phyloP scores from a whole-genome alignment of 2,797 vertebrate species.

The Sebastolobus alascanus region DNA sequence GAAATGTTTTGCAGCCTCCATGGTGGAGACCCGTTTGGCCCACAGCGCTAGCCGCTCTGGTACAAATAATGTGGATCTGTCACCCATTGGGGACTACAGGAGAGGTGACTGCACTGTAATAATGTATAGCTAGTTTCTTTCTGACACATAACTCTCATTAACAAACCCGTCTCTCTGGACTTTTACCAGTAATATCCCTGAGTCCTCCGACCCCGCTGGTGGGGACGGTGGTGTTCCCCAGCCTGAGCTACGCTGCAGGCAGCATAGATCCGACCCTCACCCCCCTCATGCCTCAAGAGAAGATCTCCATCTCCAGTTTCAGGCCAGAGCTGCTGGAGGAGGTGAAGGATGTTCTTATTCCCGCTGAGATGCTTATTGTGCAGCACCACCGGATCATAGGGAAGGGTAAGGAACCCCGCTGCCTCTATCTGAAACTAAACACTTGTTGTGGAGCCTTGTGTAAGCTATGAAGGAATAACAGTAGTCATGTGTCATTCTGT shows the following conservation, averaged over 20 bases:
- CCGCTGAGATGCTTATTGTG: conserved; percentile 88
- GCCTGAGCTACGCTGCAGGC: conserved; percentile 68
- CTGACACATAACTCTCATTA: neutral
- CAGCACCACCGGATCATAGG: conserved; percentile 93
- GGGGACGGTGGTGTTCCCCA: conserved; percentile 67
- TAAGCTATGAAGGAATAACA: neutral
- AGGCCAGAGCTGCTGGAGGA: conserved; percentile 90
- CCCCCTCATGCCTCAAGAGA: conserved; percentile 88
- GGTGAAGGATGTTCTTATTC: conserved; percentile 96
- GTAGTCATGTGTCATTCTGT: neutral
- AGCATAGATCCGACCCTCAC: conserved; percentile 79
- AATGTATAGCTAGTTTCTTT: neutral
- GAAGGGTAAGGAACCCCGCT: conserved; percentile 86
- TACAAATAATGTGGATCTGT: conserved; percentile 75
- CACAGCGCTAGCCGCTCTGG: conserved; percentile 71
- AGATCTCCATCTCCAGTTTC: conserved; percentile 89
- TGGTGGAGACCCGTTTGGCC: conserved; percentile 78
- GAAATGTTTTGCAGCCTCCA: conserved; percentile 78
- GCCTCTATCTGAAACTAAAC: neutral
- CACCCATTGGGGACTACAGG: conserved; percentile 85
- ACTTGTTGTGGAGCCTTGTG: neutral
- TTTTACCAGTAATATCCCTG: conserved; percentile 68
- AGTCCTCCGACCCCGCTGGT: conserved; percentile 56
- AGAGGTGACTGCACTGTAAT: conserved; percentile 74
- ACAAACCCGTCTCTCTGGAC: conserved; percentile 16